A percentile compares a stretch with the other conserved stretches of the same genome.
phyloP scores from a whole-genome alignment of 2,888 invertebrate species.

The Leptopilina drosophilae region DNA sequence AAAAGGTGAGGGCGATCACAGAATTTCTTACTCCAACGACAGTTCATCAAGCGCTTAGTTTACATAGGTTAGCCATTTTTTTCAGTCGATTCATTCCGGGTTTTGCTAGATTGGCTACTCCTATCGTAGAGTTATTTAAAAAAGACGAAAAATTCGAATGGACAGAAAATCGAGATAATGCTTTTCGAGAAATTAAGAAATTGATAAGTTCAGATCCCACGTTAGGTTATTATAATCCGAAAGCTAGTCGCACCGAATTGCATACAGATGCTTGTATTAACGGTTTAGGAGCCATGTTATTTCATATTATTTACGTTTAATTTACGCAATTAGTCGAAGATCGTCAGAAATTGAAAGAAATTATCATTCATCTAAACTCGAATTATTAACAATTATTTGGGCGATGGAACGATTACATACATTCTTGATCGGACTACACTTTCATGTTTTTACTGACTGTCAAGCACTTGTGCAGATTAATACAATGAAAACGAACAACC shows the following conservation, averaged over 20 bases:
- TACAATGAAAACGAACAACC: slow-evolving; percentile 45
- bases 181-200: not conserved
- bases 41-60: slow-evolving; percentile 36
- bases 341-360: slow-evolving; percentile 42
- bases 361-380: slow-evolving; percentile 55
- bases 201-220: not conserved
- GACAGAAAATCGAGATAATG: not conserved
- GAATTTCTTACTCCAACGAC: slow-evolving; percentile 39
- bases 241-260: not conserved
- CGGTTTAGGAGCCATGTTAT: not conserved
- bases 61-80: slow-evolving; percentile 42
- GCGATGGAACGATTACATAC: slow-evolving; percentile 48
- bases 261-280: not conserved
- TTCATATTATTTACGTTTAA: slow-evolving; percentile 35
- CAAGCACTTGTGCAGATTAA: slow-evolving; percentile 54
- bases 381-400: slow-evolving; percentile 56
- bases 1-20: slow-evolving; percentile 52
- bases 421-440: slow-evolving; percentile 50
- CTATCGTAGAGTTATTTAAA: slow-evolving; percentile 23
- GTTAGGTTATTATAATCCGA: not conserved
- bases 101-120: slow-evolving; percentile 21
- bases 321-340: slow-evolving; percentile 43
- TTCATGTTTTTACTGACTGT: slow-evolving; percentile 46
- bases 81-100: slow-evolving; percentile 43
- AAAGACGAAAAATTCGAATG: not conserved